These are phyloP conservation scores for Andrena praecox DNA, from an alignment of 2,888 invertebrate genomes.

Conservation along the genomic window DNA sequence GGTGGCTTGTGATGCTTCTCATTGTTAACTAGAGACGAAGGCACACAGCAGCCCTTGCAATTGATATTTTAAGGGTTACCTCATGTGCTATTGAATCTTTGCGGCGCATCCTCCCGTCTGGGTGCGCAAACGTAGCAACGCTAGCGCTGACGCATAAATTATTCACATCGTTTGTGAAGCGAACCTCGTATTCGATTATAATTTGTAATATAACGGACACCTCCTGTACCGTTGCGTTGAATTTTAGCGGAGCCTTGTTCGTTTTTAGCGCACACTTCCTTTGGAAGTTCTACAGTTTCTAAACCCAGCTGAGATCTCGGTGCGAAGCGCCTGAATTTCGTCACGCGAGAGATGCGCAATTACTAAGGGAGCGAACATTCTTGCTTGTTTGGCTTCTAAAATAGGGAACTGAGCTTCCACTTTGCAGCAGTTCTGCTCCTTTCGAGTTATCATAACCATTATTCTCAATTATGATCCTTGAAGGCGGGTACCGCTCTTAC, in stretches of 20 bases:
- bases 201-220: constrained; percentile 53
- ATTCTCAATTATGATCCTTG: not conserved
- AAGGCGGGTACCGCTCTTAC: not conserved
- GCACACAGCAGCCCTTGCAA: not conserved
- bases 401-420: no score
- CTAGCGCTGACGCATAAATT: constrained; percentile 42
- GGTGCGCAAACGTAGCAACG: not conserved
- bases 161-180: constrained; percentile 46
- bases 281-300: not conserved
- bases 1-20: not conserved
- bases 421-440: not conserved
- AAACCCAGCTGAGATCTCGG: not conserved
- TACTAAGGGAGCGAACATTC: no score
- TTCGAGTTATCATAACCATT: not conserved
- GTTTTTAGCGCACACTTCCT: constrained; percentile 16
- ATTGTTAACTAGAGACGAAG: not conserved
- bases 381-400: no score
- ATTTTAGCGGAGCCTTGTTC: constrained; percentile 29
- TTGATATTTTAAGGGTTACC: constrained; percentile 26
- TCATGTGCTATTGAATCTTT: constrained; percentile 18
- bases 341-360: no score
- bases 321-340: no score
- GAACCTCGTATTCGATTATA: constrained; percentile 46
- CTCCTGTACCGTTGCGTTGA: constrained; percentile 41
- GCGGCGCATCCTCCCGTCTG: not conserved